Evolutionary conservation across 1,140 invertebrate genomes (phyloP).

Genomic region (Colletes gigas): DNA sequence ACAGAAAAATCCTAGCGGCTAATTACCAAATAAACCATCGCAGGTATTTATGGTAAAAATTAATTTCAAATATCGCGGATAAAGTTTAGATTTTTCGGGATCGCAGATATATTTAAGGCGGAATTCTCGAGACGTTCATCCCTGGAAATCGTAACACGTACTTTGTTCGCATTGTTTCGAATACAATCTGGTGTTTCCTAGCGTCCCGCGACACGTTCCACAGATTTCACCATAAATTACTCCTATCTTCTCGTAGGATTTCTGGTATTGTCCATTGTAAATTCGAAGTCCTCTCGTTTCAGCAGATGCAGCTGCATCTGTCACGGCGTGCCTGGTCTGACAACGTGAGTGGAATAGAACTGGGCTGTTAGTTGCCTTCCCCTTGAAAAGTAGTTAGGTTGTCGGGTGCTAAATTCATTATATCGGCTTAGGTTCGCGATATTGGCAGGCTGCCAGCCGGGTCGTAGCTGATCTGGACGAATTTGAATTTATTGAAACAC

Average conservation of each 20-base stretch:
- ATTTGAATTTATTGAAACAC: conserved; percentile 28
- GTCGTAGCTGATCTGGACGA: conserved; percentile 20
- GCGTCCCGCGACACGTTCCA: neutral
- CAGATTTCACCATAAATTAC: neutral
- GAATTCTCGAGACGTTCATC: too few species aligned
- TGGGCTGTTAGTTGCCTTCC: neutral
- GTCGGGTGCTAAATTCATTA: conserved; percentile 28
- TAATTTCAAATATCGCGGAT: too few species aligned
- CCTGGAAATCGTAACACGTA: too few species aligned
- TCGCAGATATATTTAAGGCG: too few species aligned
- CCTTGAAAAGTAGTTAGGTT: conserved; percentile 21
- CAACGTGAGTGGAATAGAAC: neutral
- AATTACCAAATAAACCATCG: too few species aligned
- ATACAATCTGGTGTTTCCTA: neutral
- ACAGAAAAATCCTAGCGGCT: too few species aligned
- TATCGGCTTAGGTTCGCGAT: conserved; percentile 16
- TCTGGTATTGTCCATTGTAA: neutral
- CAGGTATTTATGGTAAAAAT: too few species aligned
- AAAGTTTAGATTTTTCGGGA: too few species aligned
- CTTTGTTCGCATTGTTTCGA: too few species aligned
- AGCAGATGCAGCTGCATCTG: conserved; percentile 24
- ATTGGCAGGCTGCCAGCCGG: conserved; percentile 27
- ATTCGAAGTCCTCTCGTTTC: neutral
- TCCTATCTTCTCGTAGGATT: neutral
- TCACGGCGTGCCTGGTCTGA: conserved; percentile 4